phyloP scores from a whole-genome alignment of 2,797 vertebrate species.

The Arremon aurantiirostris region DNA sequence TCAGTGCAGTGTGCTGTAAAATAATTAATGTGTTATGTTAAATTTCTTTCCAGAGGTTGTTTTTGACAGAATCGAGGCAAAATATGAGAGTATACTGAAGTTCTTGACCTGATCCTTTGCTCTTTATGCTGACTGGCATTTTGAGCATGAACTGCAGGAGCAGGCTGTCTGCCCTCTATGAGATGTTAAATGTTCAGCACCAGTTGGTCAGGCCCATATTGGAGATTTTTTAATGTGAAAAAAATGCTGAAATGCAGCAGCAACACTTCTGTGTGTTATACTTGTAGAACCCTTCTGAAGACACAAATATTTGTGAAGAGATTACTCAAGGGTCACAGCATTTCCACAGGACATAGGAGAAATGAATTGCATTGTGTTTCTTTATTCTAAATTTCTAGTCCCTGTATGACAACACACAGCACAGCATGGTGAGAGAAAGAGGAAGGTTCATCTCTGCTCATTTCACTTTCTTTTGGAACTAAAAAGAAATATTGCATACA shows the following conservation, averaged over 20 bases:
- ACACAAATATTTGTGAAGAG: neutral
- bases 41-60: neutral
- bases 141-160: neutral
- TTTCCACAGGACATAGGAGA: neutral
- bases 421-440: neutral
- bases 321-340: neutral
- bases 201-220: neutral
- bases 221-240: neutral
- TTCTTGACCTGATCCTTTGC: neutral
- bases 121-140: neutral
- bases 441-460: neutral
- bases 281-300: neutral
- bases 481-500: neutral
- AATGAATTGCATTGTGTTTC: fast-evolving
- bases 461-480: neutral
- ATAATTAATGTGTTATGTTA: neutral
- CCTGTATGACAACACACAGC: neutral
- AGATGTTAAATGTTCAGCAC: neutral
- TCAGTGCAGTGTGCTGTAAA: neutral
- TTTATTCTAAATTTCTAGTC: neutral
- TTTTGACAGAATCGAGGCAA: neutral
- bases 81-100: neutral
- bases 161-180: neutral
- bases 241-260: neutral
- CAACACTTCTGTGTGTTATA: neutral